A percentile compares a stretch with the other conserved stretches of the same genome.
These are phyloP conservation scores for Cromileptes altivelis DNA, from an alignment of 2,113 vertebrate species.

Conservation along the genomic window DNA sequence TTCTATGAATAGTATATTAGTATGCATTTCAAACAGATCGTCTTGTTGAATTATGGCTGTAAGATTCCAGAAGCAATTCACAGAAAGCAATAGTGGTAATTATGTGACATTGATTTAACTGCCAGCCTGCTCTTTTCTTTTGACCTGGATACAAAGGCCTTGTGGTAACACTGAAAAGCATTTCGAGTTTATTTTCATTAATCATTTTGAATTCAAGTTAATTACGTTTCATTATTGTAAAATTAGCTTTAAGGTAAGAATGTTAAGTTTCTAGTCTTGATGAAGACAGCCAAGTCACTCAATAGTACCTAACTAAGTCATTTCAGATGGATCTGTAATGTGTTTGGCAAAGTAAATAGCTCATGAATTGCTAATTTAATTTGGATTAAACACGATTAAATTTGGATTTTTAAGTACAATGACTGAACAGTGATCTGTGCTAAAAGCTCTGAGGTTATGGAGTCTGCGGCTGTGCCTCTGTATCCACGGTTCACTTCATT, in stretches of 20 bases:
- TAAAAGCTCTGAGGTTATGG: conserved; percentile 42
- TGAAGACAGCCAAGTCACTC: conserved; percentile 20
- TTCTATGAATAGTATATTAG: too few relatives aligned
- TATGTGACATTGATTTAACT: too few relatives aligned
- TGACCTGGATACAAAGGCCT: neutral
- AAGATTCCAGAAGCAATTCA: too few relatives aligned
- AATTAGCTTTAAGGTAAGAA: conserved; percentile 14
- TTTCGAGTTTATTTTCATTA: conserved; percentile 10
- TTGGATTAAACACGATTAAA: conserved; percentile 41
- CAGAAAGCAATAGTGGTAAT: too few relatives aligned
- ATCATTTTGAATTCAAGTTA: conserved; percentile 11
- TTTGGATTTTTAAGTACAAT: conserved; percentile 49
- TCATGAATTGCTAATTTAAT: conserved; percentile 67
- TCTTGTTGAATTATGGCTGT: too few relatives aligned
- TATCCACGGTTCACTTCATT: conserved; percentile 59
- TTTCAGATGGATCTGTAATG: conserved; percentile 39
- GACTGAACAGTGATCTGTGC: conserved; percentile 40
- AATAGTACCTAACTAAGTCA: conserved; percentile 23
- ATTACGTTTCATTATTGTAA: neutral
- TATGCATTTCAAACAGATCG: too few relatives aligned
- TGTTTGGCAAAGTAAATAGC: conserved; percentile 54
- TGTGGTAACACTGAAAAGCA: neutral
- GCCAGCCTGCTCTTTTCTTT: neutral
- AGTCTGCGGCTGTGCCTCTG: conserved; percentile 30
- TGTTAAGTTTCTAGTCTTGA: conserved; percentile 13